Evolutionary conservation across 2,113 vertebrate genomes (phyloP).

Genomic region (Phrynocephalus versicolor): DNA sequence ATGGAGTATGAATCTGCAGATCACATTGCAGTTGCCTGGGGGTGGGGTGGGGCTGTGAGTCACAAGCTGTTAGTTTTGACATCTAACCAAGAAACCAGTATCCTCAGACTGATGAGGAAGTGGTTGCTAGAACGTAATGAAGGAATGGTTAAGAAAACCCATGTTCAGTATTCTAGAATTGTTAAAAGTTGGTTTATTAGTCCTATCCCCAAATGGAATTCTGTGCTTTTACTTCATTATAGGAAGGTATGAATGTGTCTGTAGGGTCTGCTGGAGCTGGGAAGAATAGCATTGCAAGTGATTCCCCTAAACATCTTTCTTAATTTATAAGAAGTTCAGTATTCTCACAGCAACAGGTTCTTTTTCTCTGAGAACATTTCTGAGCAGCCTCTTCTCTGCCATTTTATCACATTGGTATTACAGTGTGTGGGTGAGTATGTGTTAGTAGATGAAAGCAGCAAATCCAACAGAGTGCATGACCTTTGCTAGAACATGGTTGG

Average conservation of each 20-base stretch:
- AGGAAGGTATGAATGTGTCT: not conserved
- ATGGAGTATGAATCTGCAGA: no score
- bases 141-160: no score
- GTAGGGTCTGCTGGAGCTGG: not conserved
- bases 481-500: not conserved
- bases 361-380: conserved; percentile 29
- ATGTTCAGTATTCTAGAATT: no score
- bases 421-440: not conserved
- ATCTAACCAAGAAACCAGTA: no score
- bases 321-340: not conserved
- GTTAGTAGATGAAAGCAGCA: not conserved
- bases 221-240: not conserved
- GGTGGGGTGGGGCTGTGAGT: no score
- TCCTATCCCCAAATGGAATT: no score
- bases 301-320: not conserved
- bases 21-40: no score
- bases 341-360: not conserved
- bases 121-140: no score
- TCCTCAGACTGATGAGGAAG: no score
- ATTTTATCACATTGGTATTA: conserved; percentile 6
- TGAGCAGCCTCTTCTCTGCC: not conserved
- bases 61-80: no score
- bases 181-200: no score
- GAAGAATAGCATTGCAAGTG: not conserved
- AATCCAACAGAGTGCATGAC: not conserved